Evolutionary conservation across 2,113 vertebrate genomes (phyloP), one percentile per base, ranked within the genome.

Genomic region (Pyxicephalus adspersus): DNA sequence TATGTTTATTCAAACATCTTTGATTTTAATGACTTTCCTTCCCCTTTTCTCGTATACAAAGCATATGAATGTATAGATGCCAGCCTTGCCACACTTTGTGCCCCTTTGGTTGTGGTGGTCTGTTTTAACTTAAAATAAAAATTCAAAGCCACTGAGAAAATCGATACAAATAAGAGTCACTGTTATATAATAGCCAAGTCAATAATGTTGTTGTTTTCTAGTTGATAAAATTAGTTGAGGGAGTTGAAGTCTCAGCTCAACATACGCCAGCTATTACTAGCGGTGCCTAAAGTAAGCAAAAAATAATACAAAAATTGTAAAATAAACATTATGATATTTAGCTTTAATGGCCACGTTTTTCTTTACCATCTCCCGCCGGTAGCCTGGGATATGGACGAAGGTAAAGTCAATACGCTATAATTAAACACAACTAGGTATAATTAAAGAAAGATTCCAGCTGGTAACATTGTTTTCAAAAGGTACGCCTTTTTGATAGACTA

Each of bases 171-270:
- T 73, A 73, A 58, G 57, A 73, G 70, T 58, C 52, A 73, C 70
- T 73, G 54, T 58, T 29, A 58, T 54, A 57, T 73, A 31, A 73
- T 73, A 73, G 70, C 20, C 11, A 28, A 73, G 70, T 73, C 70
- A 73, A 73, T 73, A 57, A 31, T 73, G 70, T 58, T 60, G 57
- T 60, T 73, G 70, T 58, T 73, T 73, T 57, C 52, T 73, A 73
- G 52, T 73, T 58, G 70, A 54, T 73, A 52, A 73, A 73, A 73
- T 73, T 73, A 73, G 70, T 54, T n/a, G 50, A 73, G 70, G 70
- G 70, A 73, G 26, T 73, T 73, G n/a, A 31, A 73, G 52, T 73
- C 70, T 73, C 70, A 73, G 22, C 20, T 29, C 70, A 57, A 73
- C 70, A 58, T 73, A 9, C 22, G 28, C 70, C 19, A 22, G 67